phyloP scores from a whole-genome alignment of 2,113 vertebrate genomes.

The Ibidorhyncha struthersii region DNA sequence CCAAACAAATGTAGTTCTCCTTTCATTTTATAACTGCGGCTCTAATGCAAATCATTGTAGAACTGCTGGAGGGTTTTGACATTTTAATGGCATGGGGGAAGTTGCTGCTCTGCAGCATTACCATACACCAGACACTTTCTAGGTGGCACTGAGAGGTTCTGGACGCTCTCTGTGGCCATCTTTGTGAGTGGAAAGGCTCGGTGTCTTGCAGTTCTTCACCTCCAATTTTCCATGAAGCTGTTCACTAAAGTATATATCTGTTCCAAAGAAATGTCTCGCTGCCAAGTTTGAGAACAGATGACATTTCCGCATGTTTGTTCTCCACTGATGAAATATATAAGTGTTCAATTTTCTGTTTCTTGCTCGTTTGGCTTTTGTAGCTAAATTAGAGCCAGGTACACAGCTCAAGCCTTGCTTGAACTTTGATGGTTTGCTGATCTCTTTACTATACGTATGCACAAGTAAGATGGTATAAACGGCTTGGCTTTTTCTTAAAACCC shows the following conservation, averaged over 20 bases:
- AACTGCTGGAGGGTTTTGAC: background rate
- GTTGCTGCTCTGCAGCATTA: background rate
- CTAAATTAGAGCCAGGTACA: constrained; percentile 51
- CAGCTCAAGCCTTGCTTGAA: constrained; percentile 6
- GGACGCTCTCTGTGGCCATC: background rate
- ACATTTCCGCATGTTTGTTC: constrained; percentile 19
- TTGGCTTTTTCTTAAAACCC: constrained; percentile 10
- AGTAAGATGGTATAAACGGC: background rate
- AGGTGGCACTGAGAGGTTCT: background rate
- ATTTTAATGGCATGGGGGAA: background rate
- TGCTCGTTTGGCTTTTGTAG: background rate
- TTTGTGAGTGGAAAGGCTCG: background rate
- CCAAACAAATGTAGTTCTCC: background rate
- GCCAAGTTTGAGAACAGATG: background rate
- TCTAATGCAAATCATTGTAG: background rate
- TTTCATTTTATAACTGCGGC: background rate
- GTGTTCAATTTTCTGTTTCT: background rate
- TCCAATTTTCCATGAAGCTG: background rate
- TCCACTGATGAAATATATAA: background rate
- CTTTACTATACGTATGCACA: background rate
- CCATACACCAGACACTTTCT: accelerated
- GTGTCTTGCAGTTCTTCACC: background rate
- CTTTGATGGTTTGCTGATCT: constrained; percentile 29
- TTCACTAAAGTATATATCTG: background rate
- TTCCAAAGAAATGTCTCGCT: background rate